Evolutionary conservation across 1,140 invertebrate species (phyloP).

Genomic region (Penaeus indicus): DNA sequence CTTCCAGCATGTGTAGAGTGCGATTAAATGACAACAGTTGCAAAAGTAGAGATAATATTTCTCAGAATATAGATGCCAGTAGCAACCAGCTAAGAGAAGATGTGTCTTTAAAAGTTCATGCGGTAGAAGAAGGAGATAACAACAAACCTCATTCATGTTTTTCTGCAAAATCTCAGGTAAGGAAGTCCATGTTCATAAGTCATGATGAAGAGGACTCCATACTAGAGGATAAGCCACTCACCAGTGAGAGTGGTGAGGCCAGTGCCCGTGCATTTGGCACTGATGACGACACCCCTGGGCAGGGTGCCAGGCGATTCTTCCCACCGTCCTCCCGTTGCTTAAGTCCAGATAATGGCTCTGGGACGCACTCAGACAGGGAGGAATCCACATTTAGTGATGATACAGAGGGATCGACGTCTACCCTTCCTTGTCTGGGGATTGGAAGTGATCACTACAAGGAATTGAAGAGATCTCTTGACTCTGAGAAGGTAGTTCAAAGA

Average conservation of each 20-base stretch:
- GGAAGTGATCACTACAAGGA: background rate
- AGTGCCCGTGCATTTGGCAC: background rate
- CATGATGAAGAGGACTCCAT: constrained; percentile 49
- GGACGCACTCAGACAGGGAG: constrained; percentile 25
- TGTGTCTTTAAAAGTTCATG: background rate
- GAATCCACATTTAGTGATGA: constrained; percentile 23
- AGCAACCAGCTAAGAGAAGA: background rate
- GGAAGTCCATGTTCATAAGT: constrained; percentile 45
- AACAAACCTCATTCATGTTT: background rate
- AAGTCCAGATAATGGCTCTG: background rate
- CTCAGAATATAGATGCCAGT: background rate
- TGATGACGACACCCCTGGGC: background rate
- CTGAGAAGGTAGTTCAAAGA: constrained; percentile 43
- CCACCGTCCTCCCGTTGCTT: background rate
- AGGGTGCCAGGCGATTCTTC: background rate
- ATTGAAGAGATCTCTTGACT: constrained; percentile 22
- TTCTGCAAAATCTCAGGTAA: background rate
- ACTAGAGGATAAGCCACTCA: constrained; percentile 45
- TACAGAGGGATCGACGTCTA: background rate
- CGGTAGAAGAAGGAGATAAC: background rate
- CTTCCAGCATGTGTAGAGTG: background rate
- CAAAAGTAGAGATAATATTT: background rate
- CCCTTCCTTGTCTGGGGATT: background rate
- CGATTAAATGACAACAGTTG: background rate
- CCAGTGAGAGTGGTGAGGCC: background rate